Conservation (phyloP, 2,797 vertebrate species). For the Sebastes hubbsi region DNA sequence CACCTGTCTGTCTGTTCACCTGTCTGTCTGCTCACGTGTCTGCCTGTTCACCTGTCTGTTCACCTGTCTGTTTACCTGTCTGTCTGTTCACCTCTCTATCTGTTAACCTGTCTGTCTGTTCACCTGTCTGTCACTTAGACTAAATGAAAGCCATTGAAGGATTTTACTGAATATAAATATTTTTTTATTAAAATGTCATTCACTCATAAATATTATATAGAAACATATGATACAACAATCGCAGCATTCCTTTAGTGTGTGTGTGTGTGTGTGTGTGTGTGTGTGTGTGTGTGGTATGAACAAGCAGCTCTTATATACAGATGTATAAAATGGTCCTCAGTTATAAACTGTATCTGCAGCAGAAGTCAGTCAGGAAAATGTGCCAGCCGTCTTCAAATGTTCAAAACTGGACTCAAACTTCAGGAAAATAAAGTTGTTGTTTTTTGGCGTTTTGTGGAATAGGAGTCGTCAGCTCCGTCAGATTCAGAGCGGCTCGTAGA, state of each 20-base stretch:
- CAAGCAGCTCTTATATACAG: constrained; percentile 41
- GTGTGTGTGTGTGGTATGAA: neutral
- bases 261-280: neutral
- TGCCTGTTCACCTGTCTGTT: rapidly evolving
- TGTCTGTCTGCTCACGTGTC: too few relatives aligned
- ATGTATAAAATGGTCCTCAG: constrained; percentile 91
- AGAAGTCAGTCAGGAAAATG: neutral
- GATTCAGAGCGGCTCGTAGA: constrained; percentile 87
- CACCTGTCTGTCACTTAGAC: neutral
- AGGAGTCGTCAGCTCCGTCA: neutral
- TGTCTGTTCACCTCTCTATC: too few relatives aligned
- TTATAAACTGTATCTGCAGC: constrained; percentile 20
- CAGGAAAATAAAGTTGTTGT: neutral
- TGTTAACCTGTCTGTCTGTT: too few relatives aligned
- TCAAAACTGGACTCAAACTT: neutral
- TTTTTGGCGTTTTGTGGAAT: neutral
- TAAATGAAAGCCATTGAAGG: neutral
- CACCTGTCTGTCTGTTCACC: rapidly evolving
- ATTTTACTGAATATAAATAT: constrained; percentile 65
- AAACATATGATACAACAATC: constrained; percentile 52
- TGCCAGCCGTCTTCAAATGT: neutral
- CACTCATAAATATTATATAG: constrained; percentile 71
- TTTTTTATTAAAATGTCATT: constrained; percentile 70
- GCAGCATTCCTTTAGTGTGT: neutral
- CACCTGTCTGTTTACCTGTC: too few relatives aligned